phyloP scores from a whole-genome alignment of 2,888 invertebrate species.

The Drosophila suboccidentalis region DNA sequence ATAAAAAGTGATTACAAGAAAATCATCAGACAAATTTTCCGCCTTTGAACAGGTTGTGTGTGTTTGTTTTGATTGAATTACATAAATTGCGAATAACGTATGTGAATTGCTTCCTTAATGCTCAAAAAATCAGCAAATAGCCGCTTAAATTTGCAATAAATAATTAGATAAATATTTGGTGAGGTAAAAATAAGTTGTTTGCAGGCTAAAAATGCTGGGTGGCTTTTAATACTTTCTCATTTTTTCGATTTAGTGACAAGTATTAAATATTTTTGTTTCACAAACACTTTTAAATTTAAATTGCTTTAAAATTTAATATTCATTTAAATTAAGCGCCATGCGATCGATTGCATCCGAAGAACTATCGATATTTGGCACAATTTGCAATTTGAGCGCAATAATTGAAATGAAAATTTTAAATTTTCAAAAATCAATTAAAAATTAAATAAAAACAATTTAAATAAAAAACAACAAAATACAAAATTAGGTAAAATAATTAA shows the following conservation, averaged over 20 bases:
- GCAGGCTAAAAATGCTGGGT: constrained; percentile 11
- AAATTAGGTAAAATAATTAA: too few species aligned
- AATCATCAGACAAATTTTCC: constrained; percentile 56
- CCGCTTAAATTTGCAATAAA: constrained; percentile 31
- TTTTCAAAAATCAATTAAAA: too few species aligned
- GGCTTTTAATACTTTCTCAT: neutral
- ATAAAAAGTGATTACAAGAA: constrained; percentile 51
- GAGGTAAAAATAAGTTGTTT: neutral
- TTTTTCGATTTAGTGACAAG: neutral
- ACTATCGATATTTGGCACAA: too few species aligned
- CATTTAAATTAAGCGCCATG: too few species aligned
- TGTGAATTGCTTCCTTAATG: constrained; percentile 64
- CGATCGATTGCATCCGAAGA: too few species aligned
- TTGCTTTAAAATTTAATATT: too few species aligned
- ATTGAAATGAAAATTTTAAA: too few species aligned
- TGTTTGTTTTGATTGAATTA: constrained; percentile 60
- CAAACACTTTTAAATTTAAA: neutral
- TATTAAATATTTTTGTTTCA: too few species aligned
- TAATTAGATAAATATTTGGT: constrained; percentile 26
- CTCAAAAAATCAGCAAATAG: constrained; percentile 24
- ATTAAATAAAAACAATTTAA: too few species aligned
- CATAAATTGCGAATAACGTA: constrained; percentile 48
- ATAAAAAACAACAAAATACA: too few species aligned
- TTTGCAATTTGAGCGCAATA: too few species aligned
- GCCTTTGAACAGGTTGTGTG: constrained; percentile 53